Evolutionary conservation across 2,113 vertebrate species (phyloP).

Genomic region (Sylvia atricapilla): DNA sequence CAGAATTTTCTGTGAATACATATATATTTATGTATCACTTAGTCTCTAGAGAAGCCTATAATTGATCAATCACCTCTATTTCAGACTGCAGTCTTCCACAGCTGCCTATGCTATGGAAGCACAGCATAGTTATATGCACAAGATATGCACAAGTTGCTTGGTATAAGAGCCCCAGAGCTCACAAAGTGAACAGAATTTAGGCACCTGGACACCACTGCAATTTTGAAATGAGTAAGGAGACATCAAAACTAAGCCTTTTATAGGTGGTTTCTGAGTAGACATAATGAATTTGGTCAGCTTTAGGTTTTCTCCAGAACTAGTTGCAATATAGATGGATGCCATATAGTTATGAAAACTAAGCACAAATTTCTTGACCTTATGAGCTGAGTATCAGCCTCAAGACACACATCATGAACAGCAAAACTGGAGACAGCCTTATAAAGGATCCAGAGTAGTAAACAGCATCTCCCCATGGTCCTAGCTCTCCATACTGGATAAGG

Average conservation of each 20-base stretch:
- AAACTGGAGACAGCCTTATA: neutral
- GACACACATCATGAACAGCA: neutral
- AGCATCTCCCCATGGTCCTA: neutral
- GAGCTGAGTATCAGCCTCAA: neutral
- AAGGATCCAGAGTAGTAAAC: neutral
- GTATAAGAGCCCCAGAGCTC: neutral
- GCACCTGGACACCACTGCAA: fast-evolving
- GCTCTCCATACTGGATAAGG: neutral
- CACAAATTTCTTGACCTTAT: neutral
- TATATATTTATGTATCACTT: neutral
- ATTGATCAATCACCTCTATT: neutral
- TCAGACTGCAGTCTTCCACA: neutral
- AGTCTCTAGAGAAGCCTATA: neutral
- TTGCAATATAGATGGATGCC: neutral
- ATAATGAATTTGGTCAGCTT: neutral
- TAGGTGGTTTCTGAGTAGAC: neutral
- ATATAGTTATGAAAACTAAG: neutral
- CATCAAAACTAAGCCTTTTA: neutral
- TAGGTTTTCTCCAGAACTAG: neutral
- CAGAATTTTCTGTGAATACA: neutral
- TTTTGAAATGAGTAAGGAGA: neutral
- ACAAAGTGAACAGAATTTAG: neutral
- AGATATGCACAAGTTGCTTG: neutral
- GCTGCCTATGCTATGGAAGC: neutral
- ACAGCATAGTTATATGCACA: no score